Percentiles rank a stretch among this genome's conserved stretches.
These are phyloP conservation scores for Diabrotica balteata DNA, from an alignment of 2,888 invertebrate genomes.

Conservation along the genomic window DNA sequence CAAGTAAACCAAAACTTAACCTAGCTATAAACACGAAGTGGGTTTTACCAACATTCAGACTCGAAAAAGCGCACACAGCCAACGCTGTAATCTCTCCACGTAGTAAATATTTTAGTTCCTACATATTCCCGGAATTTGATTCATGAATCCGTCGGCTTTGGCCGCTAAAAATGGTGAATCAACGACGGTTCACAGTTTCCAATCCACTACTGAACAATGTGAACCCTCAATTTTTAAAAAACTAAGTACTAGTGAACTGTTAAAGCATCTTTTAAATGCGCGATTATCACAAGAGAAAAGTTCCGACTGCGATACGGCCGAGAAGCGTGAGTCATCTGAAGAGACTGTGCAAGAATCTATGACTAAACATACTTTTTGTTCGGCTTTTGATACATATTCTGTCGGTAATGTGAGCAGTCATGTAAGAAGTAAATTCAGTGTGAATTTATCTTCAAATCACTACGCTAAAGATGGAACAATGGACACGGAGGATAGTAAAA, in stretches of 20 bases:
- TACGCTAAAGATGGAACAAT: slow-evolving; percentile 38
- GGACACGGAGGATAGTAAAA: slow-evolving; percentile 30
- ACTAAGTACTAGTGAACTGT: slow-evolving; percentile 47
- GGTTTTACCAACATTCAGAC: slow-evolving; percentile 34
- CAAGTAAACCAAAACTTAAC: too few species aligned
- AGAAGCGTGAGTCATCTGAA: slow-evolving; percentile 34
- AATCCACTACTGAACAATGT: slow-evolving; percentile 13
- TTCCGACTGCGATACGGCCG: slow-evolving; percentile 13
- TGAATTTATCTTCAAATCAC: slow-evolving; percentile 10
- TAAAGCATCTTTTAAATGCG: slow-evolving; percentile 47
- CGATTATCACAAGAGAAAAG: slow-evolving; percentile 25
- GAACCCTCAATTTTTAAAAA: slow-evolving; percentile 40
- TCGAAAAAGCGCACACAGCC: slow-evolving; percentile 27
- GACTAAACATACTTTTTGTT: slow-evolving; percentile 34
- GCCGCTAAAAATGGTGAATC: slow-evolving; percentile 49
- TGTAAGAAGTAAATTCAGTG: slow-evolving; percentile 21
- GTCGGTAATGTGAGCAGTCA: slow-evolving; percentile 17
- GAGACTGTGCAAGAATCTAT: slow-evolving; percentile 29
- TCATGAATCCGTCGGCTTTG: slow-evolving; percentile 50
- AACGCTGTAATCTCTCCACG: slow-evolving; percentile 28
- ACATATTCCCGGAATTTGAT: slow-evolving; percentile 47
- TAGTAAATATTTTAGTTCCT: slow-evolving; percentile 40
- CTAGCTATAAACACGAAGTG: too few species aligned
- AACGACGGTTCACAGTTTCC: slow-evolving; percentile 40
- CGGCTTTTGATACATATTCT: slow-evolving; percentile 19